Evolutionary conservation across 2,888 invertebrate species (phyloP).

Genomic region (Eupithecia subumbrata): DNA sequence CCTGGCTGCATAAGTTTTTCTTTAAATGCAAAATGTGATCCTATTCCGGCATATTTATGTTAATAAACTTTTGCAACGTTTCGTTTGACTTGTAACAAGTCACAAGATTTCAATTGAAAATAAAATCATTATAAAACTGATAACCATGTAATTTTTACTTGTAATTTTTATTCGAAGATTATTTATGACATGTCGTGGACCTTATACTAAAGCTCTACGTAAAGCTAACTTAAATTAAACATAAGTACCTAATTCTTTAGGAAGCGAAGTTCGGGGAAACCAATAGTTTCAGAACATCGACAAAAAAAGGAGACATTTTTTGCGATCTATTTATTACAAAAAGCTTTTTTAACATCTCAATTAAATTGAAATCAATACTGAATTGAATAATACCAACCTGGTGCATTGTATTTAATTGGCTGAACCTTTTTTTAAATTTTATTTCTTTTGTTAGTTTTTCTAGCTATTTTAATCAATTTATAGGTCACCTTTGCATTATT

Average conservation of each 20-base stretch:
- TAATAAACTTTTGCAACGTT: neutral
- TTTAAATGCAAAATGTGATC: constrained; percentile 25
- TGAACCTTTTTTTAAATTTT: constrained; percentile 16
- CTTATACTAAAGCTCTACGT: neutral
- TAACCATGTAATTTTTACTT: neutral
- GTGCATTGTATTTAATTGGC: constrained; percentile 22
- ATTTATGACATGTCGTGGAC: too few species aligned
- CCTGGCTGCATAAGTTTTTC: constrained; percentile 33
- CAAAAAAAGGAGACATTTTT: neutral
- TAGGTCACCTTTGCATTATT: constrained; percentile 29
- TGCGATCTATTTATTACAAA: constrained; percentile 18
- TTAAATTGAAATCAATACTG: constrained; percentile 30
- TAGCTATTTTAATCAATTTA: constrained; percentile 10
- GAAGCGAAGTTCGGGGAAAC: neutral
- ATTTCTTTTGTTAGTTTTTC: constrained; percentile 19
- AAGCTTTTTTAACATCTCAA: constrained; percentile 37
- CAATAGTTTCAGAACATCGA: neutral
- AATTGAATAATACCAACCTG: neutral
- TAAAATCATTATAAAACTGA: neutral
- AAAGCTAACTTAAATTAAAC: neutral
- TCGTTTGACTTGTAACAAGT: neutral
- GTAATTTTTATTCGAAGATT: too few species aligned
- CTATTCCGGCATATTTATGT: neutral
- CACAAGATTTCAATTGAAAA: neutral
- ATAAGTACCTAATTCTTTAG: neutral